These are phyloP conservation scores for Ormyrus nitidulus DNA, from an alignment of 2,888 invertebrate genomes.

Conservation along the genomic window DNA sequence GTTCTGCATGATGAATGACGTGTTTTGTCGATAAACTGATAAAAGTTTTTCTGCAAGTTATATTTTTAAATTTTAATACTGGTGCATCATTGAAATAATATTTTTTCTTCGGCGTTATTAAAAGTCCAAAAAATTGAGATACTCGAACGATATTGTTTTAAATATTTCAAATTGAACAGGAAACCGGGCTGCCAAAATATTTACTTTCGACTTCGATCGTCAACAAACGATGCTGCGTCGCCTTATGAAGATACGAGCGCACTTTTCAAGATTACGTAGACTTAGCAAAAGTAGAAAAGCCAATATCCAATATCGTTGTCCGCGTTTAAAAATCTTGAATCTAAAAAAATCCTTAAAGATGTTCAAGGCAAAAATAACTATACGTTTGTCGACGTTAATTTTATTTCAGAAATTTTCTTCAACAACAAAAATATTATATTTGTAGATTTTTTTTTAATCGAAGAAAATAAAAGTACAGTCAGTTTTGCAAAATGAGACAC, in stretches of 20 bases:
- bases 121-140: background rate
- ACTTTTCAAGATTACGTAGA: background rate
- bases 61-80: background rate
- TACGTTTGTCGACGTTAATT: too few relatives aligned
- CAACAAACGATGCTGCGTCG: conserved; percentile 36
- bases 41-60: background rate
- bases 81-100: background rate
- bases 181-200: conserved; percentile 64
- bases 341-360: too few relatives aligned
- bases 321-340: too few relatives aligned
- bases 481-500: background rate
- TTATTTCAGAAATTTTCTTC: too few relatives aligned
- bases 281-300: too few relatives aligned
- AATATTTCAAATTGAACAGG: conserved; percentile 35
- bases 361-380: too few relatives aligned
- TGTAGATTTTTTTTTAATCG: background rate
- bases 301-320: too few relatives aligned
- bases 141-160: background rate
- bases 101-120: background rate
- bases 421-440: too few relatives aligned
- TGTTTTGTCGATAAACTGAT: too few relatives aligned
- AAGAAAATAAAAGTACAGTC: background rate
- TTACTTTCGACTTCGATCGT: conserved; percentile 57
- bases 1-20: too few relatives aligned
- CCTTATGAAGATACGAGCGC: conserved; percentile 8